Evolutionary conservation across 2,888 invertebrate species (phyloP), one percentile per base, ranked within the genome.

Genomic region (Heliconius ismenius): DNA sequence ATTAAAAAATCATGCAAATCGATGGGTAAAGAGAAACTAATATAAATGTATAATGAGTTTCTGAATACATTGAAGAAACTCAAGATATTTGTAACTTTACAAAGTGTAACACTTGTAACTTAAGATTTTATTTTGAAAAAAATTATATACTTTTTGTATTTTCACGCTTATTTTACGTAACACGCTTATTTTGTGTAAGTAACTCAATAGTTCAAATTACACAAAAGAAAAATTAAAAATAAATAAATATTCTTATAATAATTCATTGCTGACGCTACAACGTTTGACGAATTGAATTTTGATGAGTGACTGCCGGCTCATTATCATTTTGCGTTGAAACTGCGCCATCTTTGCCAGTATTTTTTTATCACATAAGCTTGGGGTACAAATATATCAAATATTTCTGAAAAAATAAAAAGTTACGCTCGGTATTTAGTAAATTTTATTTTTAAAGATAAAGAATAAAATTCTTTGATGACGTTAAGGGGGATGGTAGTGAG

Each of bases 271-370:
- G 81, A 83, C 90, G 77, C 80, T 92, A 89, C 88, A 78, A 13
- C 32, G 76, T 87, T 89, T 91, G 92, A 91, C 90, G 92, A 91
- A 93, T 92, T 92, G 92, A 91, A 92, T 92, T 92, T 91, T 91
- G 92, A 93, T 93, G 91, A 90, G 89, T 88, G 86, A 85, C 89
- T 88, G 89, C 85, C 85, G 88, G 84, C 86, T 89, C 87, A 91
- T 92, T 92, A 91, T 88, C 91, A 91, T 91, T 91, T 89, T 86
- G 86, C 87, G 88, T 86, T 86, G 84, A 80, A 79, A 76, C 75
- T 75, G 81, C 81, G 84, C 82, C 81, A 82, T 82, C 76, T 83
- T 82, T 78, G 80, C 76, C 64, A 75, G 72, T 64, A 60, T 39
- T 73, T 73, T 58, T 67, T 43, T 39, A 65, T 54, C 24, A 70